These are phyloP conservation scores for Drosophila athabasca DNA, from an alignment of 1,140 invertebrate species.

Conservation along the genomic window DNA sequence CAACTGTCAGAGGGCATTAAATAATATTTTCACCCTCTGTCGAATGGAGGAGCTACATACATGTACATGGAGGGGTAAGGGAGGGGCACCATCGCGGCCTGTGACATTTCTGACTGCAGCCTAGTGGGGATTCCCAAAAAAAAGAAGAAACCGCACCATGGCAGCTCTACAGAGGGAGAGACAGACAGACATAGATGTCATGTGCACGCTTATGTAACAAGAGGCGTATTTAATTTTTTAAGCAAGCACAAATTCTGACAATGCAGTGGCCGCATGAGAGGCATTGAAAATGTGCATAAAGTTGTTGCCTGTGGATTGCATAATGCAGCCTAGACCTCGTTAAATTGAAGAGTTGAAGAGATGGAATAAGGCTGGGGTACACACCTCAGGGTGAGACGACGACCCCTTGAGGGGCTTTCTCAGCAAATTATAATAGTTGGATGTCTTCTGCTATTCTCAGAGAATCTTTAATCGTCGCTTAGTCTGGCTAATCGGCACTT, in stretches of 20 bases:
- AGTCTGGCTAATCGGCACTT: too few relatives aligned
- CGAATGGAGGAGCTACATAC: not conserved
- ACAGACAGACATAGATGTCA: constrained; percentile 50
- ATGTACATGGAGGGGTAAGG: not conserved
- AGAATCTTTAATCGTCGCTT: too few relatives aligned
- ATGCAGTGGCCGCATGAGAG: constrained; percentile 8
- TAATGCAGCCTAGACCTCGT: constrained; percentile 38
- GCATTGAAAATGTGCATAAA: constrained; percentile 59
- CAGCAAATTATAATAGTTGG: too few relatives aligned
- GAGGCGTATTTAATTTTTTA: constrained; percentile 71
- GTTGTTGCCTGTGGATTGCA: constrained; percentile 12
- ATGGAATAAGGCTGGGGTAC: too few relatives aligned
- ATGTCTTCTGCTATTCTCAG: too few relatives aligned
- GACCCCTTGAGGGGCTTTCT: too few relatives aligned
- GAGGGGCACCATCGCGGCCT: constrained; percentile 28
- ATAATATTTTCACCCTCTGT: constrained; percentile 69
- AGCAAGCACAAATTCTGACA: constrained; percentile 53
- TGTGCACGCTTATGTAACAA: constrained; percentile 65
- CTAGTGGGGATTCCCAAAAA: constrained; percentile 41
- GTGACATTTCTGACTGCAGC: constrained; percentile 78
- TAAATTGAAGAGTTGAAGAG: not conserved
- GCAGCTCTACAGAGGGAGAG: constrained; percentile 22
- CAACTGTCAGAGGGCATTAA: constrained; percentile 78
- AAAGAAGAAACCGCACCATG: constrained; percentile 36
- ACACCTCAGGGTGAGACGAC: too few relatives aligned